Base-by-base conservation (phyloP, 1,140 invertebrate genomes). In the Monomorium pharaonis region DNA sequence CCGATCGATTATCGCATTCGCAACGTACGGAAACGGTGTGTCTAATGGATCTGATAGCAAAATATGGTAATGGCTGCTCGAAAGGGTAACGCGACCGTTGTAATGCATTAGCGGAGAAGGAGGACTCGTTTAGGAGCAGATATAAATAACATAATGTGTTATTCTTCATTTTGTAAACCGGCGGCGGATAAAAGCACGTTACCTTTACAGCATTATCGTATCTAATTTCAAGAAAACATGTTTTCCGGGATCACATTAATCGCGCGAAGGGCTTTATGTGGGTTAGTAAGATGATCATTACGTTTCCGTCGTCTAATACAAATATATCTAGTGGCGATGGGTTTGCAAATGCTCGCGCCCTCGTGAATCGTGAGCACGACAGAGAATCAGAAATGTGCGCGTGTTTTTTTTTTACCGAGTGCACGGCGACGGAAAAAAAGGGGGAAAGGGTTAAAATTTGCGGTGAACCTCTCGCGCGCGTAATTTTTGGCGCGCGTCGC, bases 391-490 rank as follows among this genome's bases (percentile, higher is more conserved):
- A n/a, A n/a, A n/a, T n/a, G n/a, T n/a, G n/a, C n/a, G n/a, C n/a
- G n/a, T n/a, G n/a, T n/a, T n/a, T n/a, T n/a, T n/a, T n/a, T n/a
- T n/a, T n/a, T n/a, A n/a, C n/a, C n/a, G n/a, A n/a, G n/a, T n/a
- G n/a, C n/a, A n/a, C n/a, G n/a, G 21, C 44, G 33, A 18, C 27
- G 65, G 51, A 24, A 60, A 78, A 78, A 78, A 33, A 56, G 33
- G 0, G 24, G 21, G 33, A 16, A n/a, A 21, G 47, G 84, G 62
- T 78, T 58, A 80, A 88, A 89, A 88, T 89, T 89, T 10, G 86
- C 74, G 86, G 86, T 88, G 81, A 88, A 85, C 80, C 72, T 81
- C 60, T 21, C 16, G 86, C 65, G 81, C 58, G 86, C 75, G 86
- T 67, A 80, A 84, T 85, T 72, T 80, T 84, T 51, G 58, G 63